These are phyloP conservation scores for Apamea anceps DNA, from an alignment of 2,888 invertebrate species.

Conservation along the genomic window DNA sequence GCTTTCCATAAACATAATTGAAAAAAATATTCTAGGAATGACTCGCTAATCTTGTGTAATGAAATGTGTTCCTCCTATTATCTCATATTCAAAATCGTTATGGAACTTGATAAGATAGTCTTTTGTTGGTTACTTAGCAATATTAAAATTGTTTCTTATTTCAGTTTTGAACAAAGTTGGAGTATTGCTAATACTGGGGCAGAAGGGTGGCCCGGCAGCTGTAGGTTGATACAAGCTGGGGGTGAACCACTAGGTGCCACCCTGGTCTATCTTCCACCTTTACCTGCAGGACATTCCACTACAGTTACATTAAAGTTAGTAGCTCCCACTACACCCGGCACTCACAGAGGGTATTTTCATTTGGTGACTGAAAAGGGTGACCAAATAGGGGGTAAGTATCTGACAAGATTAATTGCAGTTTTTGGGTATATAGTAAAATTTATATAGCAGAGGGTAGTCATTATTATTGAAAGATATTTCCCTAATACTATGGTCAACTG, in stretches of 20 bases:
- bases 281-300: constrained; percentile 94
- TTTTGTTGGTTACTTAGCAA: neutral
- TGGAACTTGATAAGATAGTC: neutral
- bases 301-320: constrained; percentile 95
- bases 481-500: neutral
- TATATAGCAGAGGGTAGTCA: neutral
- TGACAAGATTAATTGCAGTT: neutral
- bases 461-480: neutral
- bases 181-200: constrained; percentile 96
- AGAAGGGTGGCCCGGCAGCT: constrained; percentile 96
- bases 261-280: constrained; percentile 91
- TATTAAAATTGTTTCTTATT: constrained; percentile 50
- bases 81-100: neutral
- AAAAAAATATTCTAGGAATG: neutral
- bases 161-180: constrained; percentile 96
- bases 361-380: constrained; percentile 96
- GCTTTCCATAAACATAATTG: constrained; percentile 3
- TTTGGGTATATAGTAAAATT: constrained; percentile 4
- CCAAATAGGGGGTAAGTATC: constrained; percentile 96
- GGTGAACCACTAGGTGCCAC: constrained; percentile 89
- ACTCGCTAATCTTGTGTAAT: neutral
- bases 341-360: constrained; percentile 97
- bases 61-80: neutral
- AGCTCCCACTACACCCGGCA: constrained; percentile 94
- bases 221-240: constrained; percentile 93